Base-by-base conservation (phyloP, 2,797 vertebrate species). In the Oreochromis mossambicus region DNA sequence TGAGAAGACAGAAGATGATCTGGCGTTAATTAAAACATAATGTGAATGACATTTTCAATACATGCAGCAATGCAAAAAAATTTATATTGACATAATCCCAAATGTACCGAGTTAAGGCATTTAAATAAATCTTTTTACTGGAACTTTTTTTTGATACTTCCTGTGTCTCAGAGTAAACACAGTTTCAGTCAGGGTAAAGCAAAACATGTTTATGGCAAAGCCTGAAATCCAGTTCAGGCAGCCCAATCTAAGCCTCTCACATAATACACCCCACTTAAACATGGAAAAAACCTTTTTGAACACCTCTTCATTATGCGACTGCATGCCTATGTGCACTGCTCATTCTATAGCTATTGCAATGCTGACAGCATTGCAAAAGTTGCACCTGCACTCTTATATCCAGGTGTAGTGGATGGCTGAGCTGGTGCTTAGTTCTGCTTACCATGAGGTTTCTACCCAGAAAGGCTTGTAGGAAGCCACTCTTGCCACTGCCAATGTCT, bases 391-490 rank as follows among this genome's bases (percentile, higher is more conserved):
- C 26, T 29, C 55, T 29, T 8, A 5, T 26, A 56, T 15, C 13
- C 26, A 29, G 26, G 11, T n/a, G 17, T 4, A 75, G 3, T 5
- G 3, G 70, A 51, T 51, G 70, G 48, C 26, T 51, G 26, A 8
- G 46, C 17, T 66, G 21, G n/a, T 70, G n/a, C 21, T 77, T 11
- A 4, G 61, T 15, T 82, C 21, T 51, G 3, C 96, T 96, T 94
- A 99, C 98, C 90, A 92, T 91, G 80, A 98, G 95, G 92, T 98
- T 99, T 93, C 95, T 96, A 79, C 98, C 98, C 86, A 99, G 96
- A 85, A 98, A 97, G 79, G 97, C 96, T 88, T 99, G 98, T 55
- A 99, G 97, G 95, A 99, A 97, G 91, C 97, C 97, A 29, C 95
- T 97, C 94, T 99, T 99, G 51, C 98, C 98, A 80, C 97, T 97